Evolutionary conservation across 2,888 invertebrate genomes (phyloP), one percentile per base, ranked within the genome.

Genomic region (Monoplex corrugatus): DNA sequence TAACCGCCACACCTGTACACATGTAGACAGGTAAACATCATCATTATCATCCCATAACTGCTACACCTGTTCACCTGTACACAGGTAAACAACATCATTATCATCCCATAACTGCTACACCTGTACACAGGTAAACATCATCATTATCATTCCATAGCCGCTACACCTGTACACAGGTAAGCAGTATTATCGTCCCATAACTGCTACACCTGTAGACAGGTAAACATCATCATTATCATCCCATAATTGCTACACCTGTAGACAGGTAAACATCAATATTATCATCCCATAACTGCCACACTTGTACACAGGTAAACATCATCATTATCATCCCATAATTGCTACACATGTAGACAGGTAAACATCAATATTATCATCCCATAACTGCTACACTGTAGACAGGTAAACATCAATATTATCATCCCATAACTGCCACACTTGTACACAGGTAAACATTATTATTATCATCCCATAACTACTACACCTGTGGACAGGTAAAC

Each of bases 1-100:
- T 90, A n/a, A n/a, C 89, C 32, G 87, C 88, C n/a, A 90, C 90
- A 83, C 89, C 90, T n/a, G n/a, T n/a, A n/a, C n/a, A n/a, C n/a
- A n/a, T 90, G 87, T 28, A 68, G 28, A 68, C 8, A 8, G 28
- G n/a, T 23, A 57, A 13, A 57, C 57, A 57, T 23, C 13, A 13
- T 19, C 57, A 57, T 23, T 19, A n/a, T 23, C 13, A 13, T 19
- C 0, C 13, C 57, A 57, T 23, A 57, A 50, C 50, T 13, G 50
- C 50, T n/a, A n/a, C n/a, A n/a, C n/a, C n/a, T n/a, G n/a, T 13
- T 13, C 8, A 50, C 50, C 50, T 13, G 19, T 8, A 8, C 8
- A 50, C 8, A n/a, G n/a, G n/a, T n/a, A n/a, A n/a, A n/a, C n/a
- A 50, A 50, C 50, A 50, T 13, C 50, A 50, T n/a, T n/a, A n/a